Evolutionary conservation across 2,888 invertebrate genomes (phyloP).

Genomic region (Himalopsyche tibetana): DNA sequence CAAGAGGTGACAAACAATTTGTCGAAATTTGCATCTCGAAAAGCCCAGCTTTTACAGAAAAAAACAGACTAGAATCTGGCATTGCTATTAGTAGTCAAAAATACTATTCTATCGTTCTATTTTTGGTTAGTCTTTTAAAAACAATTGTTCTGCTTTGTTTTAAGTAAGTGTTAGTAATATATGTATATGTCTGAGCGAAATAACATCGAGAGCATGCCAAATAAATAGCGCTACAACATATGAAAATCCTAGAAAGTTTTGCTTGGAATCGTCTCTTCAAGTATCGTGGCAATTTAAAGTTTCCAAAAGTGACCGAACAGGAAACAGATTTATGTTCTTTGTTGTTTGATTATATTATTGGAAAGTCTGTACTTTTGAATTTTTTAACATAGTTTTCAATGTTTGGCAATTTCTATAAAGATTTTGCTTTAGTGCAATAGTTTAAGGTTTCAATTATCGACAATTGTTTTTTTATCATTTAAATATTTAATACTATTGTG

Average conservation of each 20-base stretch:
- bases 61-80: too few species aligned
- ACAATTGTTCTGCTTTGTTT: too few species aligned
- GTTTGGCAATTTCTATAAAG: background rate
- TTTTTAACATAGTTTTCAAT: background rate
- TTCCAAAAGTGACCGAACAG: conserved; percentile 23
- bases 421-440: too few species aligned
- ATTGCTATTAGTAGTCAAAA: too few species aligned
- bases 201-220: background rate
- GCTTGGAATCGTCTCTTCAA: background rate
- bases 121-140: too few species aligned
- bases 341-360: conserved; percentile 13
- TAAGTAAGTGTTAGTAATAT: background rate
- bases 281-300: conserved; percentile 24
- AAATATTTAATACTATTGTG: too few species aligned
- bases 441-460: too few species aligned
- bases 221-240: background rate
- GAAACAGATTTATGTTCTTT: conserved; percentile 19
- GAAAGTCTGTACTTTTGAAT: background rate
- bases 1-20: too few species aligned
- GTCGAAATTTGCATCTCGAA: too few species aligned
- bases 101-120: too few species aligned
- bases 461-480: too few species aligned
- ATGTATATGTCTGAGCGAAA: background rate
- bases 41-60: too few species aligned
- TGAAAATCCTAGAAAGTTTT: background rate